Evolutionary conservation across 2,888 invertebrate species (phyloP).

Genomic region (Xanthia togata): DNA sequence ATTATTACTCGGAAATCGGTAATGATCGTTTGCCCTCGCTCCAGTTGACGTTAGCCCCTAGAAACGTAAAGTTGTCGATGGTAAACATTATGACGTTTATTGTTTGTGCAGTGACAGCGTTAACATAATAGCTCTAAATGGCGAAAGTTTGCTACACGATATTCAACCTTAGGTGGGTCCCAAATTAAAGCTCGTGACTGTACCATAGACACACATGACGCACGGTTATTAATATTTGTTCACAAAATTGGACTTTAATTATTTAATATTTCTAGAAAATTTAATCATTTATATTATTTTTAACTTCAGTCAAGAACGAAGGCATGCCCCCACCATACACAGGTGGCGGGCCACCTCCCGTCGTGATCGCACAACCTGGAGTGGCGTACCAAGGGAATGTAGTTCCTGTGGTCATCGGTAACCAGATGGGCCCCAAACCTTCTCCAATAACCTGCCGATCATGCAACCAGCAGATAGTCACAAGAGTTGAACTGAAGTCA

Average conservation of each 20-base stretch:
- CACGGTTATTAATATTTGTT: not conserved
- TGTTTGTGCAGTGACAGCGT: too few species aligned
- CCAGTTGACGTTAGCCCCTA: too few species aligned
- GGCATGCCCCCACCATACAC: slow-evolving; percentile 18
- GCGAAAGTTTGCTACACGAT: too few species aligned
- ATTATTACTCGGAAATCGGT: too few species aligned
- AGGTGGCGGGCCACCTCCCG: slow-evolving; percentile 8
- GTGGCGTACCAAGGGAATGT: slow-evolving; percentile 14
- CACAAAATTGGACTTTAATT: too few species aligned
- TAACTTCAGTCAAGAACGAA: not conserved
- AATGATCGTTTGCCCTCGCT: too few species aligned
- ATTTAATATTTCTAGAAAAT: not conserved
- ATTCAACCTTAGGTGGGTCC: too few species aligned
- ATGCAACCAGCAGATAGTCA: slow-evolving; percentile 84
- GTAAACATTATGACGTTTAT: too few species aligned
- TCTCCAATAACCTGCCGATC: slow-evolving; percentile 80
- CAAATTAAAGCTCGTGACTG: too few species aligned
- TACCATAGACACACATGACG: not conserved
- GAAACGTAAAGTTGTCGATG: too few species aligned
- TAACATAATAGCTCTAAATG: too few species aligned
- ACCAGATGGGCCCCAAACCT: slow-evolving; percentile 73
- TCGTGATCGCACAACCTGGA: slow-evolving; percentile 18
- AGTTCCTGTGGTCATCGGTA: slow-evolving; percentile 45
- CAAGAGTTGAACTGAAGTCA: slow-evolving; percentile 81
- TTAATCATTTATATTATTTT: not conserved